phyloP scores from a whole-genome alignment of 2,888 invertebrate species.

The Lepidocyrtoides sp. region DNA sequence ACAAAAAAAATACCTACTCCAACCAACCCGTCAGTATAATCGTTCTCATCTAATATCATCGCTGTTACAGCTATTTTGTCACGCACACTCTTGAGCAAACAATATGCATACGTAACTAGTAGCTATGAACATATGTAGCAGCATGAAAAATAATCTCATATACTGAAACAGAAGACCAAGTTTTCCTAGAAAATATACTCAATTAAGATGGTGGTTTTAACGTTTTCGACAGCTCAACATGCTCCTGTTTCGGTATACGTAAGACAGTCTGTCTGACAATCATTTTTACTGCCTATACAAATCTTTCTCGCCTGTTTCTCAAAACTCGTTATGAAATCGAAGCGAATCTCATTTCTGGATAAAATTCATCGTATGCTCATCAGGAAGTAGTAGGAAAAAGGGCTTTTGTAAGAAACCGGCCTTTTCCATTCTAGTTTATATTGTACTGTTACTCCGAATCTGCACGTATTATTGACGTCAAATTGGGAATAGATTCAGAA shows the following conservation, averaged over 20 bases:
- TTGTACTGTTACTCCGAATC: background rate
- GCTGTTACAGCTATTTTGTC: background rate
- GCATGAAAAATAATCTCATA: too few relatives aligned
- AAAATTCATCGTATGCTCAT: too few relatives aligned
- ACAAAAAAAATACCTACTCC: background rate
- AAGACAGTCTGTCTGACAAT: background rate
- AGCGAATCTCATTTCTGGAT: constrained; percentile 13
- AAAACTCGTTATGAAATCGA: constrained; percentile 27
- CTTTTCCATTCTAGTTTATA: too few relatives aligned
- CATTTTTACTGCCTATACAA: constrained; percentile 22
- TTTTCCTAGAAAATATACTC: constrained; percentile 40
- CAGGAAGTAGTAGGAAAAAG: background rate
- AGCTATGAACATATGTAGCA: background rate
- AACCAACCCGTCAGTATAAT: background rate
- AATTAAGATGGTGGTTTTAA: constrained; percentile 31
- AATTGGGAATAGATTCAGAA: background rate
- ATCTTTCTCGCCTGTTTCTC: background rate
- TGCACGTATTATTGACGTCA: background rate
- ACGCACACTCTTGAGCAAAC: background rate
- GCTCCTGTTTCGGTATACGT: background rate
- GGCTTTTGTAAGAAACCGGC: constrained; percentile 19
- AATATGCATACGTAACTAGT: background rate
- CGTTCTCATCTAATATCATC: background rate
- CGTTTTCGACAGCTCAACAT: background rate
- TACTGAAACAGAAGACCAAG: background rate